These are phyloP conservation scores for Pegoplata infirma DNA, from an alignment of 2,888 invertebrate genomes.

Conservation along the genomic window DNA sequence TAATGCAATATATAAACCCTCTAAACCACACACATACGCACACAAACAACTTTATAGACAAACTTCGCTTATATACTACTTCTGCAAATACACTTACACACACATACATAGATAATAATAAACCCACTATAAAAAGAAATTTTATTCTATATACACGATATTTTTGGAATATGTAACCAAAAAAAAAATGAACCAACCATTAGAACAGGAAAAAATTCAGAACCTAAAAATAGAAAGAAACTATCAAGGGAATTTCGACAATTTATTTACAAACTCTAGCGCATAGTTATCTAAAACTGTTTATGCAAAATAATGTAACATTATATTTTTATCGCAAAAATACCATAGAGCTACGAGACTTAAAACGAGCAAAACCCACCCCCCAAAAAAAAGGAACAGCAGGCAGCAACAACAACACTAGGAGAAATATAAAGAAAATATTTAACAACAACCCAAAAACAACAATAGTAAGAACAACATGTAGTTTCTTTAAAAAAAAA, in stretches of 20 bases:
- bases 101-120: neutral
- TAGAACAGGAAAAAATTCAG: neutral
- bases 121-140: neutral
- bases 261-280: slow-evolving; percentile 61
- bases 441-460: slow-evolving; percentile 7
- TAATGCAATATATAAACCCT: slow-evolving; percentile 20
- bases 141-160: slow-evolving; percentile 1
- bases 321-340: slow-evolving; percentile 62
- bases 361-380: slow-evolving; percentile 8
- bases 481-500: too few species aligned
- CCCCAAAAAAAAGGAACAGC: slow-evolving; percentile 11
- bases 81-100: slow-evolving; percentile 10
- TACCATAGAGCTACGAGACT: slow-evolving; percentile 53
- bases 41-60: slow-evolving; percentile 5
- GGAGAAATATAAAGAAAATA: slow-evolving; percentile 4
- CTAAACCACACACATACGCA: slow-evolving; percentile 8
- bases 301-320: slow-evolving; percentile 62
- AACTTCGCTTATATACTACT: slow-evolving; percentile 1
- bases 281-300: slow-evolving; percentile 63
- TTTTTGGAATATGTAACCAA: neutral
- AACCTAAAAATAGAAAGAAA: slow-evolving; percentile 52
- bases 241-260: slow-evolving; percentile 61
- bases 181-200: neutral
- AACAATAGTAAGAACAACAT: neutral
- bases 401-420: slow-evolving; percentile 1